Base-by-base conservation (phyloP, 2,888 invertebrate species). In the Actias luna region DNA sequence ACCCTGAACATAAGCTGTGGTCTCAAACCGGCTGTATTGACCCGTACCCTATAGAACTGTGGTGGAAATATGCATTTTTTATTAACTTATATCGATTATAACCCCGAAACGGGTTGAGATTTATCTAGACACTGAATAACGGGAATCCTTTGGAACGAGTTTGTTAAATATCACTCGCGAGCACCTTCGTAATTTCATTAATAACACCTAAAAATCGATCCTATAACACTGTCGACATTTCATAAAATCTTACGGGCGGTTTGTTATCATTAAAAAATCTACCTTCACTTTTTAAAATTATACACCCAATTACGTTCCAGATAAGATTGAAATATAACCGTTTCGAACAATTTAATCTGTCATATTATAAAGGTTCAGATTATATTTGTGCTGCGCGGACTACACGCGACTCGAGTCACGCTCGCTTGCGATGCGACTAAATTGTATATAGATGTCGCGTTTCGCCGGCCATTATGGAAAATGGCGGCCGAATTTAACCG, bases 191-290 rank as follows among this genome's bases (percentile, higher is more conserved):
- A 88, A 91, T 91, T 91, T 91, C 89, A 91, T 89, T 92, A 91
- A 92, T 92, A 92, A 90, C 90, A 90, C 85, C 88, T 89, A 90
- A 92, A 92, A 91, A 92, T 92, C 92, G 92, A 92, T 92, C 80
- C 80, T 84, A 89, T 89, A 87, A 84, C 85, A 88, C 82, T 81
- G 87, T 85, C 86, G 87, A 87, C 88, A 87, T 89, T 88, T 88
- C 87, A 88, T 83, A 84, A 80, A 84, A 87, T 80, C 85, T 88
- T 87, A 88, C 85, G 83, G 71, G 83, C 83, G 84, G 85, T 79
- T 82, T 85, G 86, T 84, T 85, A 88, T 85, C 55, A 29, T 27
- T 16, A 29, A 55, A 29, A 55, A 29, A 55, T 55, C 29, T 55
- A 55, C 55, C 87, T 87, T 84, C 88, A 88, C 88, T 88, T 87